These are phyloP conservation scores for Burhinus bistriatus DNA, from an alignment of 2,113 vertebrate species.

Conservation along the genomic window DNA sequence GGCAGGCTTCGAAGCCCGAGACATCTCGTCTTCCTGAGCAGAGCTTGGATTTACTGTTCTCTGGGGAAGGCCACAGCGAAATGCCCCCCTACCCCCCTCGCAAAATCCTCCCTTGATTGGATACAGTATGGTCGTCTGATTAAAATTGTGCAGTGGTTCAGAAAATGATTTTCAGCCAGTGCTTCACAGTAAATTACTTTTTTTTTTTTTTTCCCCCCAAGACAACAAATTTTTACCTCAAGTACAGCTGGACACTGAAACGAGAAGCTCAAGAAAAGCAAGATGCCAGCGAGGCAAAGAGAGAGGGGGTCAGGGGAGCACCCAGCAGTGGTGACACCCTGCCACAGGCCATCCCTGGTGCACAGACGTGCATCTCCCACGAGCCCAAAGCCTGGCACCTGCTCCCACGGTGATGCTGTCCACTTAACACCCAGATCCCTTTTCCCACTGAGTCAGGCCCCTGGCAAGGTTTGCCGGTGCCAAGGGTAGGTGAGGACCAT, in stretches of 20 bases:
- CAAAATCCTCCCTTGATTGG: slow-evolving; percentile 64
- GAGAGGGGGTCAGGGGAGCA: background rate
- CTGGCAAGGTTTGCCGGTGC: background rate
- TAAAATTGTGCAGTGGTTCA: slow-evolving; percentile 62
- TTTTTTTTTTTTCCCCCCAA: background rate
- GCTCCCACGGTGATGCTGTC: background rate
- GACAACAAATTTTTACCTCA: slow-evolving; percentile 25
- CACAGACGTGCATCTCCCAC: fast-evolving
- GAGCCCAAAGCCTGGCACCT: background rate
- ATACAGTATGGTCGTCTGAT: slow-evolving; percentile 55
- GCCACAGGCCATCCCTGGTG: background rate
- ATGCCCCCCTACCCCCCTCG: background rate
- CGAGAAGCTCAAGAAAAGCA: background rate
- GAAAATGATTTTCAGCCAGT: slow-evolving; percentile 64
- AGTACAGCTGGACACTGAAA: slow-evolving; percentile 26
- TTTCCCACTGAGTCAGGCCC: background rate
- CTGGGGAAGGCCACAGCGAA: slow-evolving; percentile 49
- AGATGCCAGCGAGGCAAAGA: fast-evolving
- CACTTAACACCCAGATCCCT: background rate
- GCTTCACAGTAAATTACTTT: slow-evolving; percentile 51
- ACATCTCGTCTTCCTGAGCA: slow-evolving; percentile 58
- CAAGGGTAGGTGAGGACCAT: background rate
- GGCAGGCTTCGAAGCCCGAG: slow-evolving; percentile 25
- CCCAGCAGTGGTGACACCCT: background rate
- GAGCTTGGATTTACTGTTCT: slow-evolving; percentile 65